Evolutionary conservation across 2,888 invertebrate species (phyloP).

Genomic region (Hybos culiciformis): DNA sequence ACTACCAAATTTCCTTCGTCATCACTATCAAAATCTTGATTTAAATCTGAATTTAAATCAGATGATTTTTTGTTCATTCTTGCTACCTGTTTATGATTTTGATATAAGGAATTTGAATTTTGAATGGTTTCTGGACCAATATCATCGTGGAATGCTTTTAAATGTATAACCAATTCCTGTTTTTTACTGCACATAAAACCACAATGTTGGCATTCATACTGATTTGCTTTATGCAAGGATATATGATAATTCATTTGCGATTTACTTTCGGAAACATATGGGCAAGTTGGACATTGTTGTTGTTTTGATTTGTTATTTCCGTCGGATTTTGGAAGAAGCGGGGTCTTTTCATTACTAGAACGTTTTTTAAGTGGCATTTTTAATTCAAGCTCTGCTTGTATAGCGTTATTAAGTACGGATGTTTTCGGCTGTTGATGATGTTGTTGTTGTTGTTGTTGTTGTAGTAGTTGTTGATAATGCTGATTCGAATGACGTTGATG

Average conservation of each 20-base stretch:
- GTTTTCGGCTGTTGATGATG: conserved; percentile 14
- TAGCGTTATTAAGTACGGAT: conserved; percentile 10
- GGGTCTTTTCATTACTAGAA: conserved; percentile 4
- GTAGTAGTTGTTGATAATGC: conserved; percentile 12
- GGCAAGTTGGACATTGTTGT: conserved; percentile 66
- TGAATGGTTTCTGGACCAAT: conserved; percentile 12
- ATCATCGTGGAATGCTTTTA: conserved; percentile 43
- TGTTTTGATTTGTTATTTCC: conserved; percentile 39
- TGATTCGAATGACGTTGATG: not conserved
- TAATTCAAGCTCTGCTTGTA: conserved; percentile 9
- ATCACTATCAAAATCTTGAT: not conserved
- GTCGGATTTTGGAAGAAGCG: not conserved
- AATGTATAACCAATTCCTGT: conserved; percentile 70
- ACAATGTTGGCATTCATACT: conserved; percentile 62
- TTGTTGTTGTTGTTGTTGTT: conserved; percentile 12
- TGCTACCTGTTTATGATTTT: conserved; percentile 16
- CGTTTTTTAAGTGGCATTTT: not conserved
- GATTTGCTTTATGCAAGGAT: conserved; percentile 53
- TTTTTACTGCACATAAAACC: conserved; percentile 70
- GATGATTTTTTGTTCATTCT: not conserved
- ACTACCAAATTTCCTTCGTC: conserved; percentile 29
- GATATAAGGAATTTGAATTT: conserved; percentile 25
- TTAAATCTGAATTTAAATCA: not conserved
- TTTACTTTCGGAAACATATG: conserved; percentile 73
- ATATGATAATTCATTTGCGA: conserved; percentile 78